Base-by-base conservation (phyloP, 2,113 vertebrate genomes). In the Vidua chalybeata region DNA sequence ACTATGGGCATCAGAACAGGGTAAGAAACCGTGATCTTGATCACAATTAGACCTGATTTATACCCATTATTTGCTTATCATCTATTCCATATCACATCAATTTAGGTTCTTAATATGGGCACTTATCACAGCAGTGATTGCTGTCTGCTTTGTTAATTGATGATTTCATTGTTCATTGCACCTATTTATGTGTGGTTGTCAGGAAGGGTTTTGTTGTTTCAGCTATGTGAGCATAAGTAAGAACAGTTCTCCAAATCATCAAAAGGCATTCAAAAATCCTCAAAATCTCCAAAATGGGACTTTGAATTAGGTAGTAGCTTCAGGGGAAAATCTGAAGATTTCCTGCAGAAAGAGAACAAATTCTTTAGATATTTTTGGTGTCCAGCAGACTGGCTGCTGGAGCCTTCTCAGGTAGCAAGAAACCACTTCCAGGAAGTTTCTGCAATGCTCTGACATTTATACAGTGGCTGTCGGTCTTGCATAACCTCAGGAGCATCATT, bases 401-500 rank as follows among this genome's bases (percentile, higher is more conserved):
- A 78, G 52, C 39, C 37, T 84, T 74, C 89, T 90, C 61, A 68
- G 56, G 56, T 68, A 64, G 48, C 69, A 91, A 52, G 30, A 94
- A 91, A 45, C 30, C 41, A 75, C 86, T 80, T 46, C 45, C 68
- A 28, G 84, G 64, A 80, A 84, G 61, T 59, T 92, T 90, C 83
- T 90, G 79, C 56, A 27, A 68, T n/a, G 39, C 54, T 84, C 56
- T 92, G 83, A 93, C 86, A 56, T 93, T 92, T 92, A 84, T 49
- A 56, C 45, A 66, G 85, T 80, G 64, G 64, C 52, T 88, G 88
- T 59, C 0, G 0, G 64, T 75, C 61, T 67, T 72, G 79, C 31
- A 31, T 78, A 96, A 95, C 68, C 94, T 92, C 88, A 89, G 68
- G 52, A 95, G 56, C 90, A 92, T 84, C 49, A 24, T 86, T 91